These are phyloP conservation scores for Syngnathus rostellatus DNA, from an alignment of 2,797 vertebrate genomes.

Conservation along the genomic window DNA sequence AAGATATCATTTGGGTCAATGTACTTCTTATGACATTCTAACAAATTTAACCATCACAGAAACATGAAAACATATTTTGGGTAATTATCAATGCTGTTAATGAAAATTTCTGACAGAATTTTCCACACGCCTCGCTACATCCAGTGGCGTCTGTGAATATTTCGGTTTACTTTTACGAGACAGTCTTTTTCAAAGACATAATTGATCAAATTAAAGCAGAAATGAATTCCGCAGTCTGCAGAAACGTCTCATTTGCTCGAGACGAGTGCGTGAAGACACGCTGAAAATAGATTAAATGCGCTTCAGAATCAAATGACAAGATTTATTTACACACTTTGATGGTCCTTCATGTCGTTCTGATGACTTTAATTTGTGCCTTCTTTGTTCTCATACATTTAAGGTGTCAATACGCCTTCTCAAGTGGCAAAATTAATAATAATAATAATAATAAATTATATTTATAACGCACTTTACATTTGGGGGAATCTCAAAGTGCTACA, in stretches of 20 bases:
- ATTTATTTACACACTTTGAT: not conserved
- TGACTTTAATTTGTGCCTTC: not conserved
- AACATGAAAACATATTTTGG: no score
- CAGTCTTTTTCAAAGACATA: not conserved
- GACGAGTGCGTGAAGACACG: not conserved
- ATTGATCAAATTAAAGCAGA: not conserved
- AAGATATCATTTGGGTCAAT: no score
- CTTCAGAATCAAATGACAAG: not conserved
- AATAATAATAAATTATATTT: no score
- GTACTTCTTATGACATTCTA: no score
- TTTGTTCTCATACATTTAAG: not conserved
- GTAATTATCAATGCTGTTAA: no score
- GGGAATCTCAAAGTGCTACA: no score
- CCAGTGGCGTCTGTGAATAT: not conserved
- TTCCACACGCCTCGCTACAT: not conserved
- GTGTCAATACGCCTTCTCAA: not conserved
- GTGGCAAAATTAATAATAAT: no score
- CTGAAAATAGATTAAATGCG: not conserved
- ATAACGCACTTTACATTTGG: no score
- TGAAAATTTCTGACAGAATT: not conserved
- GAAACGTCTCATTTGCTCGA: not conserved
- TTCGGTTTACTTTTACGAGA: not conserved
- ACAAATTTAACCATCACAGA: no score
- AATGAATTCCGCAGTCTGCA: not conserved
- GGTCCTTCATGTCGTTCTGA: not conserved